These are phyloP conservation scores for Automeris io DNA, from an alignment of 2,888 invertebrate species.

Conservation along the genomic window DNA sequence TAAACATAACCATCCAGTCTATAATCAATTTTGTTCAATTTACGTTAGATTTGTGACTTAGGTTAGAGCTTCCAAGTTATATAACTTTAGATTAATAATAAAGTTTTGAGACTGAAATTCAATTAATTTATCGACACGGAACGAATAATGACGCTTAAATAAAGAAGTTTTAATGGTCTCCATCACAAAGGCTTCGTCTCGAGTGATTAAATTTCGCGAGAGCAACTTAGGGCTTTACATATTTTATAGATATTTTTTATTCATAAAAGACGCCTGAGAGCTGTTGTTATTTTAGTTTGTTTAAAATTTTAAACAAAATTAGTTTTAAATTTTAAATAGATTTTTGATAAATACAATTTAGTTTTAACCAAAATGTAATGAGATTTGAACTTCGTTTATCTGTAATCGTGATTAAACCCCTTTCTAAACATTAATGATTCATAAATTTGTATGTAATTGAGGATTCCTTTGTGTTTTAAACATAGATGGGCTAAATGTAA, in stretches of 20 bases:
- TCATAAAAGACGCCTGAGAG: constrained; percentile 4
- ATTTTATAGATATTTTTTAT: constrained; percentile 13
- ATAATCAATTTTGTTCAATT: constrained; percentile 21
- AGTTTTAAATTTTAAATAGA: too few species aligned
- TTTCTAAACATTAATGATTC: too few species aligned
- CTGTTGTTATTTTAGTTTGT: too few species aligned
- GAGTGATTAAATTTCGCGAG: constrained; percentile 20
- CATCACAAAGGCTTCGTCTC: constrained; percentile 20
- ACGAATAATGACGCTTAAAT: constrained; percentile 41
- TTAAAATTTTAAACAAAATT: too few species aligned
- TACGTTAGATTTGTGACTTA: constrained; percentile 28
- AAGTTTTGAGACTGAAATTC: constrained; percentile 43
- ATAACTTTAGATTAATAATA: constrained; percentile 37
- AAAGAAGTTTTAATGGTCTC: constrained; percentile 38
- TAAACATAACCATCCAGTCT: constrained; percentile 7
- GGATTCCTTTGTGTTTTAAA: too few species aligned
- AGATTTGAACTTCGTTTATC: too few species aligned
- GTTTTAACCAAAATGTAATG: too few species aligned
- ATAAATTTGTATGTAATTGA: too few species aligned
- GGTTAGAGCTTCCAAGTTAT: constrained; percentile 23
- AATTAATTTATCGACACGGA: constrained; percentile 52
- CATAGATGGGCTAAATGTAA: too few species aligned
- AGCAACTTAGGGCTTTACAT: constrained; percentile 10
- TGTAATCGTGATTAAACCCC: too few species aligned
- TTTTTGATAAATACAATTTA: too few species aligned